These are phyloP conservation scores for Calyptomena viridis DNA, from an alignment of 2,113 vertebrate species.

Conservation along the genomic window DNA sequence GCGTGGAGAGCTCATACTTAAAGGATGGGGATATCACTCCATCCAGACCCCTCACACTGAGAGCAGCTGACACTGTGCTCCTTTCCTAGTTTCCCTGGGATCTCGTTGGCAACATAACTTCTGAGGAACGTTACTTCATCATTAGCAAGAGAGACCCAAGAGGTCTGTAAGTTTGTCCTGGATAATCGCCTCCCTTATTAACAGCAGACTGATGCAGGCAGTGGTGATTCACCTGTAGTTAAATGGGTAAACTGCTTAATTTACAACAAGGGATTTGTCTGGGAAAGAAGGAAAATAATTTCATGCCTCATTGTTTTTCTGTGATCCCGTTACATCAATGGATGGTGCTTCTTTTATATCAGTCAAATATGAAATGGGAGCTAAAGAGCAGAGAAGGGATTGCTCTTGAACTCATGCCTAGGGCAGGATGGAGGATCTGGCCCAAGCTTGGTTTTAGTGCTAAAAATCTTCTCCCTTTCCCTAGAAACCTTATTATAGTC, in stretches of 20 bases:
- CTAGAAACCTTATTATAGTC: neutral
- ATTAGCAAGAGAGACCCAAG: neutral
- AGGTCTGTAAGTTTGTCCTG: neutral
- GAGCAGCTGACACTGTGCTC: neutral
- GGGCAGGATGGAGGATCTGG: neutral
- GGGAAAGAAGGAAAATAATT: conserved; percentile 37
- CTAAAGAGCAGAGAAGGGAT: neutral
- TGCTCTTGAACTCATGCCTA: neutral
- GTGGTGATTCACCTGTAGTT: neutral
- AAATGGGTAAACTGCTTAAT: conserved; percentile 3
- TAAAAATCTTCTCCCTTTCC: neutral
- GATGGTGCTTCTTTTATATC: neutral
- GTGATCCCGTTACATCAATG: neutral
- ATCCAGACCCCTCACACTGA: neutral
- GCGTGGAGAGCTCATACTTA: neutral
- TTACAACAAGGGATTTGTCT: neutral
- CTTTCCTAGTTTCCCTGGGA: neutral
- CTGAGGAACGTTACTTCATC: neutral
- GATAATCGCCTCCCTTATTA: neutral
- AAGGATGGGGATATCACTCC: neutral
- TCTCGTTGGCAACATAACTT: rapidly evolving
- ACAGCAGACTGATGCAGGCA: neutral
- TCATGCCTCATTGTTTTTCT: neutral
- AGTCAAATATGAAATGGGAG: neutral
- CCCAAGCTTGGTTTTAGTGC: neutral